Conservation (phyloP, 2,888 invertebrate species). For the Tricholauxania praeusta region DNA sequence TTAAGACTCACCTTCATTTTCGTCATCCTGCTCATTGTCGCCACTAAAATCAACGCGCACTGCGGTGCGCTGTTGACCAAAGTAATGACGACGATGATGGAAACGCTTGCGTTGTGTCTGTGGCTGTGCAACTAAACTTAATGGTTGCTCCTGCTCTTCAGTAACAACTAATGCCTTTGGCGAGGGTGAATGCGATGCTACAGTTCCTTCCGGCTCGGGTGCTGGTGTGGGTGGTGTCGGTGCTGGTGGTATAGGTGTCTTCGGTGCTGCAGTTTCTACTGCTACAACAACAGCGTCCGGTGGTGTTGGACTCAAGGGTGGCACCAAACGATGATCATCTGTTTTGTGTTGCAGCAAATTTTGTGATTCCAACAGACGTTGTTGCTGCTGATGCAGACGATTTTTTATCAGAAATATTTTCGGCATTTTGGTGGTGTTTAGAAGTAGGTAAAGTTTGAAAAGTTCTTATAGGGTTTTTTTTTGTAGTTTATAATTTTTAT, state of each 20-base stretch:
- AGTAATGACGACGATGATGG: slow-evolving; percentile 65
- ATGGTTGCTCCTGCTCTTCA: slow-evolving; percentile 49
- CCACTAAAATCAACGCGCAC: slow-evolving; percentile 44
- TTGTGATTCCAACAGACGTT: slow-evolving; percentile 84
- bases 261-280: slow-evolving; percentile 32
- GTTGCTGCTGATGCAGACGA: slow-evolving; percentile 91
- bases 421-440: slow-evolving; percentile 75
- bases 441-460: slow-evolving; percentile 24
- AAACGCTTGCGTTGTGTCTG: slow-evolving; percentile 63
- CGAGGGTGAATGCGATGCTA: slow-evolving; percentile 23
- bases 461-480: slow-evolving; percentile 17
- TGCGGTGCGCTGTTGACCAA: slow-evolving; percentile 55
- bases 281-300: slow-evolving; percentile 17
- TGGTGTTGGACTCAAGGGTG: slow-evolving; percentile 72
- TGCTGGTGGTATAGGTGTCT: slow-evolving; percentile 42
- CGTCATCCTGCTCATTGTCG: slow-evolving; percentile 40
- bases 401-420: slow-evolving; percentile 94
- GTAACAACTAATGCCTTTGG: slow-evolving; percentile 11
- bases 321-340: slow-evolving; percentile 73
- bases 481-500: not conserved
- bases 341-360: slow-evolving; percentile 80
- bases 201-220: slow-evolving; percentile 55
- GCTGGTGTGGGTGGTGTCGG: slow-evolving; percentile 45
- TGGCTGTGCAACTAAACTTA: slow-evolving; percentile 50
- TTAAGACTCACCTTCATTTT: slow-evolving; percentile 59